phyloP scores from a whole-genome alignment of 1,140 invertebrate genomes.

The Sinella curviseta region DNA sequence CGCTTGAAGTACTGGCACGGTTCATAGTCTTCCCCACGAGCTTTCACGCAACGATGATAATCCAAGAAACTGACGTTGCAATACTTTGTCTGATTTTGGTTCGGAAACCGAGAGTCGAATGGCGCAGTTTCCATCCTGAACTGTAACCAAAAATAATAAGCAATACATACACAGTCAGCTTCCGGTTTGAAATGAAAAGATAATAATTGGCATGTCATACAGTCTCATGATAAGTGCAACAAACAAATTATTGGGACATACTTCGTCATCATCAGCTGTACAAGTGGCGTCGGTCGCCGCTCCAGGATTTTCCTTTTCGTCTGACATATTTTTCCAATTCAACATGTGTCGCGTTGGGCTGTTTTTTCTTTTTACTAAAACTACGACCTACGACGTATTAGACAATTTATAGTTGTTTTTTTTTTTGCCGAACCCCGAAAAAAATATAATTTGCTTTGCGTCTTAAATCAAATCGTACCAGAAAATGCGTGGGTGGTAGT shows the following conservation, averaged over 20 bases:
- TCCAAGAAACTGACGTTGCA: conserved; percentile 91
- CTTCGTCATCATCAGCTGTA: neutral
- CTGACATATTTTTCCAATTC: neutral
- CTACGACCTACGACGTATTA: no score
- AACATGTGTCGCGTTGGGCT: no score
- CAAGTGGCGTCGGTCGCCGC: neutral
- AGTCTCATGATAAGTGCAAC: neutral
- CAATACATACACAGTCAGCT: neutral
- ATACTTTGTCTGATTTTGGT: conserved; percentile 90
- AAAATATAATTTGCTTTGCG: no score
- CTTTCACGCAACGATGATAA: conserved; percentile 87
- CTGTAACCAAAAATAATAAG: neutral
- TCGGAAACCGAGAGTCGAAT: conserved; percentile 94
- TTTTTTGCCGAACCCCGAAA: no score
- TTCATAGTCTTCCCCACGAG: conserved; percentile 82
- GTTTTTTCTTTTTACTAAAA: no score
- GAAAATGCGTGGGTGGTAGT: no score
- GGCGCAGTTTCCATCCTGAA: conserved; percentile 70
- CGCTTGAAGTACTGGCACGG: conserved; percentile 92
- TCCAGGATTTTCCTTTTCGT: neutral
- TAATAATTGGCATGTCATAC: neutral
- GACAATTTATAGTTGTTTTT: no score
- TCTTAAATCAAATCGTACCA: no score
- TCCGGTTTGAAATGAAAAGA: no score
- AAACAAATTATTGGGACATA: neutral